Evolutionary conservation across 1,140 invertebrate species (phyloP).

Genomic region (Phymastichus coffea): DNA sequence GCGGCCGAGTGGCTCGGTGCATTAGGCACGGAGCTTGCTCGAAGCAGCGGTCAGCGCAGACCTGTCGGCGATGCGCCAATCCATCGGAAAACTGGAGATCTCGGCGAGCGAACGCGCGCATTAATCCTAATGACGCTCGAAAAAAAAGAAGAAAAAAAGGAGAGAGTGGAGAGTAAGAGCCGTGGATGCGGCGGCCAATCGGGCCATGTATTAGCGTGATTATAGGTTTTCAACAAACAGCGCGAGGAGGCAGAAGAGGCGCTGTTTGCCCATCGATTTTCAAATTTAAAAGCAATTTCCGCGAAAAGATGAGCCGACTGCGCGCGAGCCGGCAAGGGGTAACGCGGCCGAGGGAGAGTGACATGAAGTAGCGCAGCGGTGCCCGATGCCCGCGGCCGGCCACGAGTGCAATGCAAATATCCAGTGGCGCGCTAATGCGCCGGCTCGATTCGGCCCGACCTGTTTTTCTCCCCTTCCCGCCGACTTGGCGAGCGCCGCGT

Average conservation of each 20-base stretch:
- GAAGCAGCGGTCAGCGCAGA: too few species aligned
- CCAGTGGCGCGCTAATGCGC: slow-evolving; percentile 45
- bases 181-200: too few species aligned
- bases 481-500: too few species aligned
- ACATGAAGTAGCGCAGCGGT: slow-evolving; percentile 31
- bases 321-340: not conserved
- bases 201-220: too few species aligned
- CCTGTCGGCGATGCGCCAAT: too few species aligned
- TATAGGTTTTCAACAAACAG: not conserved
- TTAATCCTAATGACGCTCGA: slow-evolving; percentile 22
- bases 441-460: not conserved
- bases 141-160: too few species aligned
- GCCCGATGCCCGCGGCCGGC: slow-evolving; percentile 31
- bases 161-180: too few species aligned
- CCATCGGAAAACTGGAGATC: slow-evolving; percentile 31
- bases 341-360: slow-evolving; percentile 25
- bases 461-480: too few species aligned
- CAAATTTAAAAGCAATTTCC: slow-evolving; percentile 11
- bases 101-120: too few species aligned
- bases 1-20: too few species aligned
- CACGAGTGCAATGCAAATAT: slow-evolving; percentile 55
- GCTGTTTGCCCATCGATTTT: slow-evolving; percentile 2
- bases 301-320: not conserved
- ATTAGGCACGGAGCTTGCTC: too few species aligned
- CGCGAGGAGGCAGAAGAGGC: too few species aligned